phyloP scores from a whole-genome alignment of 1,140 invertebrate genomes.

The Thrips palmi region DNA sequence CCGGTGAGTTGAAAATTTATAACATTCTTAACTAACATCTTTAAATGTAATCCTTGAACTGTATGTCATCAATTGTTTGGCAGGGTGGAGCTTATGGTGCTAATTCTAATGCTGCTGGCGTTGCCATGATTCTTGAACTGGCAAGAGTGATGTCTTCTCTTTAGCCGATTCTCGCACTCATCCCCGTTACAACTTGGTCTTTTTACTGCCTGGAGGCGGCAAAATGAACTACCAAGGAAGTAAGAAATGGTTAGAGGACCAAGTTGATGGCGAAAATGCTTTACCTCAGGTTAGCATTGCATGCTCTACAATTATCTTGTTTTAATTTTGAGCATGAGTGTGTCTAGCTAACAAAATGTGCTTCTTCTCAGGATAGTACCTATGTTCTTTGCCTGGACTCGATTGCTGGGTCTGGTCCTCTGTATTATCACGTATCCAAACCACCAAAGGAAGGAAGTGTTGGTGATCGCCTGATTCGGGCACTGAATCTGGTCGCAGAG shows the following conservation, averaged over 20 bases:
- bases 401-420: slow-evolving; percentile 39
- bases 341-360: slow-evolving; percentile 12
- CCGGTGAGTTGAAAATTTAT: slow-evolving; percentile 45
- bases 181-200: slow-evolving; percentile 74
- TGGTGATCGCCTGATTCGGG: slow-evolving; percentile 28
- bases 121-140: slow-evolving; percentile 73
- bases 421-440: slow-evolving; percentile 91
- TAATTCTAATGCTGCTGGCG: slow-evolving; percentile 88
- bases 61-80: slow-evolving; percentile 14
- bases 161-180: slow-evolving; percentile 66
- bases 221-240: slow-evolving; percentile 92
- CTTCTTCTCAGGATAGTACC: slow-evolving; percentile 49
- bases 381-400: slow-evolving; percentile 88
- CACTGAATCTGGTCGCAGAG: slow-evolving; percentile 36
- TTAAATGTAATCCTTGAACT: slow-evolving; percentile 9
- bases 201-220: slow-evolving; percentile 78
- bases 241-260: slow-evolving; percentile 92
- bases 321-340: no score
- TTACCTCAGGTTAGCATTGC: slow-evolving; percentile 42
- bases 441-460: slow-evolving; percentile 73
- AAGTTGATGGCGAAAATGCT: slow-evolving; percentile 57
- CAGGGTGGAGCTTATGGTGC: slow-evolving; percentile 69
- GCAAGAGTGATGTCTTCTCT: slow-evolving; percentile 77
- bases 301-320: background rate
- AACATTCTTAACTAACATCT: slow-evolving; percentile 7